phyloP scores from a whole-genome alignment of 1,140 invertebrate species.

The Hyphantria cunea region DNA sequence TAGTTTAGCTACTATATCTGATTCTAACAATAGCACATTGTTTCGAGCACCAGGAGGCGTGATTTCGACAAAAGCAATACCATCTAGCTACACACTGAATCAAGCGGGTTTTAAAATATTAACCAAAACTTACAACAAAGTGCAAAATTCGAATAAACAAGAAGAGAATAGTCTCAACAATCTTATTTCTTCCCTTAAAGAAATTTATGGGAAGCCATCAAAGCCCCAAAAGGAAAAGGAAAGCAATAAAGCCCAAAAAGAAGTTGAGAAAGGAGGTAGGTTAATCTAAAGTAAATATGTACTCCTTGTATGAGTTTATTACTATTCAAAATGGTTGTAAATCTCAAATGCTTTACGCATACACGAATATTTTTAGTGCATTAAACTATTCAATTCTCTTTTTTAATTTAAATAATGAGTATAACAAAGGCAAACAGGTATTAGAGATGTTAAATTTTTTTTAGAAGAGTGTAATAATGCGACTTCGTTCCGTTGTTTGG shows the following conservation, averaged over 20 bases:
- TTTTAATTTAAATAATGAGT: too few species aligned
- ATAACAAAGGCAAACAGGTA: too few species aligned
- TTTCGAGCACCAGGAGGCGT: constrained; percentile 74
- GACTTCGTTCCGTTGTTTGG: constrained; percentile 82
- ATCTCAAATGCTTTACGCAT: too few species aligned
- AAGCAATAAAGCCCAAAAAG: constrained; percentile 33
- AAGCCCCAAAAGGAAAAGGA: constrained; percentile 58
- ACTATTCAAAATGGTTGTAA: too few species aligned
- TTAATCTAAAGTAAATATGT: too few species aligned
- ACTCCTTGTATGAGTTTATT: too few species aligned
- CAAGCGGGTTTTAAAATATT: constrained; percentile 85
- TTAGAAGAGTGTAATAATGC: constrained; percentile 78
- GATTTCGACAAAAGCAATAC: constrained; percentile 83
- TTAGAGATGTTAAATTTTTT: constrained; percentile 31
- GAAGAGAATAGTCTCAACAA: constrained; percentile 68
- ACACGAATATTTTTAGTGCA: too few species aligned
- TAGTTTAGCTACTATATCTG: constrained; percentile 77
- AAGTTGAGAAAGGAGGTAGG: constrained; percentile 44
- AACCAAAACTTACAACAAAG: constrained; percentile 85
- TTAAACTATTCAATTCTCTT: too few species aligned
- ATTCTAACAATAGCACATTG: constrained; percentile 75
- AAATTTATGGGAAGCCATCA: constrained; percentile 59
- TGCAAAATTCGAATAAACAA: constrained; percentile 66
- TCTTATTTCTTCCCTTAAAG: constrained; percentile 42
- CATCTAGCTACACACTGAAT: constrained; percentile 82